phyloP scores from a whole-genome alignment of 2,888 invertebrate genomes.

The Apamea epomidion region DNA sequence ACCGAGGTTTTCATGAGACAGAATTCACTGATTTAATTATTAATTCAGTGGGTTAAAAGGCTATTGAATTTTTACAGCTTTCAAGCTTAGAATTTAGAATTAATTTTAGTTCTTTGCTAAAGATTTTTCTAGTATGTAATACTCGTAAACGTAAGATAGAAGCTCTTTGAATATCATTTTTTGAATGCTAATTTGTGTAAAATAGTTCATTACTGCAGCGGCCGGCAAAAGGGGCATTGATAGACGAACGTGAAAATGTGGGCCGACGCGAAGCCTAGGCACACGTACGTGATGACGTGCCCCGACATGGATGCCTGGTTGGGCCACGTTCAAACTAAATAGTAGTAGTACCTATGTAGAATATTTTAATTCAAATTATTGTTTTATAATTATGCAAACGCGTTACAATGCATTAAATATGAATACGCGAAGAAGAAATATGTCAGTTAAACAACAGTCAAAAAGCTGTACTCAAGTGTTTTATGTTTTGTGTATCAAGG shows the following conservation, averaged over 20 bases:
- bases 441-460: not conserved
- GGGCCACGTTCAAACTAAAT: not conserved
- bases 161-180: not conserved
- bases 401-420: not conserved
- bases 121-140: constrained; percentile 23
- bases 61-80: constrained; percentile 57
- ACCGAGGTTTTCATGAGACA: constrained; percentile 34
- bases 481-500: constrained; percentile 29
- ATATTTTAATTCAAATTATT: not conserved
- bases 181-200: not conserved
- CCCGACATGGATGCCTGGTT: not conserved
- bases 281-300: not conserved
- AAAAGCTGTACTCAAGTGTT: constrained; percentile 4
- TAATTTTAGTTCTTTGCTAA: constrained; percentile 13
- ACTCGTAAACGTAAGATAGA: not conserved
- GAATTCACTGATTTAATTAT: constrained; percentile 55
- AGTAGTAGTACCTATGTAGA: not conserved
- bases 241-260: not conserved
- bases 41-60: constrained; percentile 56
- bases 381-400: not conserved
- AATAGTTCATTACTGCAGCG: not conserved
- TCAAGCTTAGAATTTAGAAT: constrained; percentile 33
- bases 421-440: not conserved
- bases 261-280: not conserved
- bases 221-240: not conserved